Base-by-base conservation (phyloP, 2,888 invertebrate genomes). In the Ormyrus rosae region DNA sequence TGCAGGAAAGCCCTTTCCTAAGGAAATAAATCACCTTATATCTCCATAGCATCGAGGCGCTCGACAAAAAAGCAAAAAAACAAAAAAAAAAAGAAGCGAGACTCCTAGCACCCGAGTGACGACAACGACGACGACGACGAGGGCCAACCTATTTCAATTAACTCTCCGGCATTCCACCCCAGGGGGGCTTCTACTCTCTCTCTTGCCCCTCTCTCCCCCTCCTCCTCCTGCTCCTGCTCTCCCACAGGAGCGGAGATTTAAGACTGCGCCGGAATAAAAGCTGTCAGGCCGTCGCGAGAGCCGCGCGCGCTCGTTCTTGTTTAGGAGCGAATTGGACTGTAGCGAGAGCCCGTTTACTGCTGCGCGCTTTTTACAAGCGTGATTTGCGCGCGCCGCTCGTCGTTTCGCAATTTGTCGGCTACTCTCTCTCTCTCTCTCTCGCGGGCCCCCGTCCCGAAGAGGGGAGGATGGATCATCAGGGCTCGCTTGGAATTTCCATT, bases 81-180 rank as follows among this genome's bases (percentile, higher is more conserved):
- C 11, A 63, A 53, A n/a, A 48, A 67, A 51, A 46, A 63, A 11
- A 48, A 46, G 8, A 13, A 65, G 19, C 10, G 46, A 34, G 46
- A 56, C 56, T 58, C 64, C 19, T 34, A 34, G 34, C 34, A 34
- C 34, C 34, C 34, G 34, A 2, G 34, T 34, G 34, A 34, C 34
- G 34, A 34, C 34, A 34, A 34, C 65, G 55, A 13, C 55, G 45
- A 53, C 34, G 46, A n/a, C n/a, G 45, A 53, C 34, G 72, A 8
- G 63, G 50, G 53, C 48, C 69, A 34, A 70, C 77, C 69, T 19
- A 70, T 77, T 77, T 77, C 77, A 77, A 77, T 77, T 70, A 77
- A 64, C 69, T 63, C 34, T 34, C 53, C 10, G 46, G 68, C 53
- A 51, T 61, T 11, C 51, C 34, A 46, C 50, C 34, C 34, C 34